Percentiles rank a stretch among this genome's conserved stretches.
phyloP scores from a whole-genome alignment of 2,797 vertebrate genomes.

The Rallus crepitans region DNA sequence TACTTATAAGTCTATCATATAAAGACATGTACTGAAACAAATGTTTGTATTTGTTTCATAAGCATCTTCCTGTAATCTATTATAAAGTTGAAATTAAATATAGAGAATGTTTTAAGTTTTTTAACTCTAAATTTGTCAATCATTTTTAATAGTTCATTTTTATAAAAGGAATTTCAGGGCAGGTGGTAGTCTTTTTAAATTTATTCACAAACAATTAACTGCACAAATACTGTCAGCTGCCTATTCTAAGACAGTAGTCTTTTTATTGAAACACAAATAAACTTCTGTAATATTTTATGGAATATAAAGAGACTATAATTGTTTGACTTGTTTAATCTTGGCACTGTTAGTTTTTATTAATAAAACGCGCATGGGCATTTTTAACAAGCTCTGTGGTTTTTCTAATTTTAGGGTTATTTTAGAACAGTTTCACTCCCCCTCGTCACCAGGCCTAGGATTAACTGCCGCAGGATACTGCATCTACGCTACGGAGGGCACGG shows the following conservation, averaged over 20 bases:
- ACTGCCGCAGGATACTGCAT: not conserved
- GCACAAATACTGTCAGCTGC: constrained; percentile 84
- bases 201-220: constrained; percentile 82
- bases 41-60: constrained; percentile 86
- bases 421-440: not conserved
- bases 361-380: constrained; percentile 87
- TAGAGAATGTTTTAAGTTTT: constrained; percentile 97
- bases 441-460: not conserved
- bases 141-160: constrained; percentile 88
- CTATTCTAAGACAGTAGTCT: constrained; percentile 82
- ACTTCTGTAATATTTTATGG: constrained; percentile 88
- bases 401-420: constrained; percentile 71
- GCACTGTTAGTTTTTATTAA: constrained; percentile 89
- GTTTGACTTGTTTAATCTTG: constrained; percentile 85
- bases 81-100: constrained; percentile 99
- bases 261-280: constrained; percentile 87
- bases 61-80: constrained; percentile 98
- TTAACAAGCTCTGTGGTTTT: constrained; percentile 80
- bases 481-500: not conserved
- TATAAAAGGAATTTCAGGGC: constrained; percentile 82
- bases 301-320: constrained; percentile 86
- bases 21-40: constrained; percentile 93
- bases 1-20: constrained; percentile 89
- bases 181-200: constrained; percentile 82
- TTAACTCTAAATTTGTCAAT: constrained; percentile 88